Evolutionary conservation across 1,140 invertebrate species (phyloP), one percentile per base, ranked within the genome.

Genomic region (Papilio machaon): DNA sequence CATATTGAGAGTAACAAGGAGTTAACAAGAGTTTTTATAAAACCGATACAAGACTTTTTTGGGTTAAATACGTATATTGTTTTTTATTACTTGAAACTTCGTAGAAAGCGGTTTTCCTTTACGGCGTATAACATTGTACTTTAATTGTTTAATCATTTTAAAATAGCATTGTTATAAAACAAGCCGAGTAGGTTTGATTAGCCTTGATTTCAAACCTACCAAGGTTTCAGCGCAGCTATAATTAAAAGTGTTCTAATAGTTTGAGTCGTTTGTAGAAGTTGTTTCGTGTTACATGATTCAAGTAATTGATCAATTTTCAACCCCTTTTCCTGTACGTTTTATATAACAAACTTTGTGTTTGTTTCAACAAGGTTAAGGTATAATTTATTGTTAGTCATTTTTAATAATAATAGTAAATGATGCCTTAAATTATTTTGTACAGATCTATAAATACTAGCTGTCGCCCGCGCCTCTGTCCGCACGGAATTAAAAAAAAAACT

Each of bases 261-360:
- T 70, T 15, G 30, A 70, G 30, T 70, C 64, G 30, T 64, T 30
- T 30, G 60, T 60, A 60, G 58, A 60, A 60, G 60, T 70, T 70
- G 64, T 70, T 70, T 70, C 64, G 64, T 70, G 64, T 35, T 70
- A 64, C 60, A 64, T 38, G 64, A 11, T 70, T 35, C 10, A 70
- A 70, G 30, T 70, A 70, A 70, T 70, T 70, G 64, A 70, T 70
- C 64, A 35, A 70, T 70, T 70, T 70, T 15, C 64, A 70, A 60
- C 11, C 64, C 64, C 64, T 11, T 70, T 70, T 70, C 30, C 64
- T 70, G 23, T 35, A 70, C 13, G 30, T 7, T 70, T 70, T 38
- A 70, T 15, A 70, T 7, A 70, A 70, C 23, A 70, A 64, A 38
- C 13, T 1, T 60, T 60, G n/a, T 8, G 2, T 35, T 6, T 70